Evolutionary conservation across 1,140 invertebrate species (phyloP).

Genomic region (Drosophila insularis): DNA sequence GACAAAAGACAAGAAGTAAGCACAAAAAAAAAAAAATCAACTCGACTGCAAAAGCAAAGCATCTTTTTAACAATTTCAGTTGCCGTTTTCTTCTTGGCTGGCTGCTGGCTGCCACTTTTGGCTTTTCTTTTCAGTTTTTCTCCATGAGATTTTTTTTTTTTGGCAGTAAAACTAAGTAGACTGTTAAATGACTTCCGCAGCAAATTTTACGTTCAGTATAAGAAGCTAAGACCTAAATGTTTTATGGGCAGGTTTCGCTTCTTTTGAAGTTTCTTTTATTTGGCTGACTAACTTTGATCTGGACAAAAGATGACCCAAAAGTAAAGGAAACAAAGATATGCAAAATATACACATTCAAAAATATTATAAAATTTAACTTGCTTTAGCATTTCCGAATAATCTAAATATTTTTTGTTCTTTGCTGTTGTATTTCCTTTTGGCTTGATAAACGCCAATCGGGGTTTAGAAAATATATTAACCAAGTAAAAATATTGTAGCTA

Average conservation of each 20-base stretch:
- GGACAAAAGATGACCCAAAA: conserved; percentile 23
- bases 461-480: not conserved
- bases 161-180: conserved; percentile 63
- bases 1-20: conserved; percentile 44
- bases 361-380: not conserved
- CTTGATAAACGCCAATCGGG: not conserved
- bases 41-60: conserved; percentile 30
- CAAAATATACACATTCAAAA: not conserved
- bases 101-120: conserved; percentile 12
- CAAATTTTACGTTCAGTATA: conserved; percentile 44
- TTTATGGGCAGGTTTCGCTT: conserved; percentile 19
- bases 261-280: conserved; percentile 19
- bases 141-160: conserved; percentile 31
- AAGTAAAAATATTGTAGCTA: not conserved
- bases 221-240: conserved; percentile 39
- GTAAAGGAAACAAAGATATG: conserved; percentile 20
- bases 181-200: conserved; percentile 75
- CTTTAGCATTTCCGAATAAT: not conserved
- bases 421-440: not conserved
- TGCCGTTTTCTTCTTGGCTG: conserved; percentile 39
- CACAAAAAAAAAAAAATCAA: conserved; percentile 1
- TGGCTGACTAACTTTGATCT: conserved; percentile 37
- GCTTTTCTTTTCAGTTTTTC: conserved; percentile 13
- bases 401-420: not conserved
- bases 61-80: conserved; percentile 52